These are phyloP conservation scores for Origma solitaria DNA, from an alignment of 2,113 vertebrate species.

Conservation along the genomic window DNA sequence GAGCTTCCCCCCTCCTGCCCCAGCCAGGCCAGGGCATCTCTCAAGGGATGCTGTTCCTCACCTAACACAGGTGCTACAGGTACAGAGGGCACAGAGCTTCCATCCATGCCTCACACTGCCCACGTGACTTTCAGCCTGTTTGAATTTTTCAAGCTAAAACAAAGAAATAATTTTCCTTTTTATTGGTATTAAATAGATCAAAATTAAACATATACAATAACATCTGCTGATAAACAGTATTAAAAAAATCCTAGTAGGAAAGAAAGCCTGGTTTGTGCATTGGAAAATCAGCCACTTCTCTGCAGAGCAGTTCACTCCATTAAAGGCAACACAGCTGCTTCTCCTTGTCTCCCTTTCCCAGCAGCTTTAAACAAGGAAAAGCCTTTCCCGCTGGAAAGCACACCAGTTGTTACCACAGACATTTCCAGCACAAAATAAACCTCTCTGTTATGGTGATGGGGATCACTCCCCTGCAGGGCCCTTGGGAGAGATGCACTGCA, in stretches of 20 bases:
- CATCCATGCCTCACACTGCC: rapidly evolving
- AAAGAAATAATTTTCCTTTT: neutral
- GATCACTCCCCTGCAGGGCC: neutral
- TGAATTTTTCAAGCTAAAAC: constrained; percentile 37
- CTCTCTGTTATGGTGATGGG: neutral
- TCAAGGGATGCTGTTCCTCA: neutral
- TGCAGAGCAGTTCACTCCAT: neutral
- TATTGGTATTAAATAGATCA: constrained; percentile 14
- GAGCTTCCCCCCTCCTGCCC: neutral
- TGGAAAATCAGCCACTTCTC: neutral
- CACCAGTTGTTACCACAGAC: neutral
- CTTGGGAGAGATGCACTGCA: neutral
- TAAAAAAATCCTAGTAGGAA: neutral
- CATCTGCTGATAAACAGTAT: neutral
- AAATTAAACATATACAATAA: neutral
- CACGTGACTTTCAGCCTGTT: neutral
- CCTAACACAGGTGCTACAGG: neutral
- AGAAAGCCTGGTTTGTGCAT: neutral
- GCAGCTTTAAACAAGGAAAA: neutral
- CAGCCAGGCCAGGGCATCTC: neutral
- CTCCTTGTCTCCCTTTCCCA: neutral
- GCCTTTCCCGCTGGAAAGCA: neutral
- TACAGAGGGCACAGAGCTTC: neutral
- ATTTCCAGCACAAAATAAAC: neutral
- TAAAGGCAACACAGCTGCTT: neutral